Conservation (phyloP, 2,797 vertebrate genomes). For the Danio choprae region DNA sequence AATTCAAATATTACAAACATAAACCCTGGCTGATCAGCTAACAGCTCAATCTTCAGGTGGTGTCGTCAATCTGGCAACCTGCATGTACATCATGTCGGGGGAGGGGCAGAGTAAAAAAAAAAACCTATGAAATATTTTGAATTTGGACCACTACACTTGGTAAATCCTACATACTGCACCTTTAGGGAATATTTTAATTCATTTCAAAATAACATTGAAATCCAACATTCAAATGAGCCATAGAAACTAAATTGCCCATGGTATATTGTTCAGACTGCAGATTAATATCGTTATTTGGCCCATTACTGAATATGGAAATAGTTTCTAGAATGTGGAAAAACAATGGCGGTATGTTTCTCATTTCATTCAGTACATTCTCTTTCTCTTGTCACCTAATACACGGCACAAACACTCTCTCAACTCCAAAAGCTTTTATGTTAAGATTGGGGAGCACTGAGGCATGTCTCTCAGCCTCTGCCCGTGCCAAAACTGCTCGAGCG, state of each 20-base stretch:
- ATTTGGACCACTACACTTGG: too few relatives aligned
- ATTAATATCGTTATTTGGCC: background rate
- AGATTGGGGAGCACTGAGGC: slow-evolving; percentile 22
- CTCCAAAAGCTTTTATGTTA: slow-evolving; percentile 36
- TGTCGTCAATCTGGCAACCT: too few relatives aligned
- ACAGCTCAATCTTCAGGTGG: too few relatives aligned
- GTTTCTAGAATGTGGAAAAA: slow-evolving; percentile 1
- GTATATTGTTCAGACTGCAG: slow-evolving; percentile 13
- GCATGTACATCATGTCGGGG: too few relatives aligned
- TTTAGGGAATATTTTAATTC: too few relatives aligned
- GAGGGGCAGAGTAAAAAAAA: too few relatives aligned
- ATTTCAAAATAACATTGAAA: background rate
- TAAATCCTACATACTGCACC: too few relatives aligned
- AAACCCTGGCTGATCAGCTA: too few relatives aligned
- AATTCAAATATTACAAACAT: too few relatives aligned
- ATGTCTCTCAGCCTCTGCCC: slow-evolving; percentile 34
- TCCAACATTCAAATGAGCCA: background rate
- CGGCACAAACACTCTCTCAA: slow-evolving; percentile 12
- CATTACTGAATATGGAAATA: background rate
- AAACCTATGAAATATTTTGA: too few relatives aligned
- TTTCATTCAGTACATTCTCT: slow-evolving; percentile 1
- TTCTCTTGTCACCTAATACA: slow-evolving; percentile 11
- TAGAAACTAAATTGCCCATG: background rate
- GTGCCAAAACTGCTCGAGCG: slow-evolving; percentile 22
- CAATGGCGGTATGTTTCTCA: slow-evolving; percentile 9